phyloP scores from a whole-genome alignment of 2,113 vertebrate species.

The Stictonetta naevosa region DNA sequence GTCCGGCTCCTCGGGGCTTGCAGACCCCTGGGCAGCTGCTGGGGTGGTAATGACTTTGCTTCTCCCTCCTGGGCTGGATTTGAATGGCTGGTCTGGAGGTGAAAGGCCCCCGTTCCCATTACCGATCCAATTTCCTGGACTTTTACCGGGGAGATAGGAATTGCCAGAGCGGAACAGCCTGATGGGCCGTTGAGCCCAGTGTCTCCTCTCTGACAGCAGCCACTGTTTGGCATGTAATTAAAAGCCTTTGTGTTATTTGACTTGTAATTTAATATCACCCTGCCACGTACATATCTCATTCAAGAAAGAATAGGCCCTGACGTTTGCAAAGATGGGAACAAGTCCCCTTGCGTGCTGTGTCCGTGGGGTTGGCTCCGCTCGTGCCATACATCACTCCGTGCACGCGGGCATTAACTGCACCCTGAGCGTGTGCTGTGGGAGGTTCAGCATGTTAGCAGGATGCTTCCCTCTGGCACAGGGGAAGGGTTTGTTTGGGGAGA shows the following conservation, averaged over 20 bases:
- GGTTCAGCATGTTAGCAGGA: fast-evolving
- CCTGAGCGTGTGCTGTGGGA: fast-evolving
- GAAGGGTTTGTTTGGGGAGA: neutral
- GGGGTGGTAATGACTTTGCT: slow-evolving; percentile 57
- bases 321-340: neutral
- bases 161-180: slow-evolving; percentile 78
- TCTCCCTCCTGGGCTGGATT: slow-evolving; percentile 40
- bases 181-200: slow-evolving; percentile 73
- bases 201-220: slow-evolving; percentile 73
- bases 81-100: slow-evolving; percentile 75
- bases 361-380: fast-evolving
- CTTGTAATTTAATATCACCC: slow-evolving; percentile 59
- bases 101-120: slow-evolving; percentile 82
- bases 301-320: neutral
- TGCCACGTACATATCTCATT: slow-evolving; percentile 28
- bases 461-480: fast-evolving
- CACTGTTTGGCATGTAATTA: slow-evolving; percentile 56
- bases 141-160: slow-evolving; percentile 76
- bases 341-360: fast-evolving
- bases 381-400: fast-evolving
- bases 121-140: slow-evolving; percentile 82
- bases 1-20: fast-evolving
- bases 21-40: neutral
- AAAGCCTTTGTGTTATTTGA: slow-evolving; percentile 66
- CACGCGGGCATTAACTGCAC: fast-evolving